Evolutionary conservation across 2,888 invertebrate species (phyloP), one percentile per base, ranked within the genome.

Genomic region (Eledona agricola): DNA sequence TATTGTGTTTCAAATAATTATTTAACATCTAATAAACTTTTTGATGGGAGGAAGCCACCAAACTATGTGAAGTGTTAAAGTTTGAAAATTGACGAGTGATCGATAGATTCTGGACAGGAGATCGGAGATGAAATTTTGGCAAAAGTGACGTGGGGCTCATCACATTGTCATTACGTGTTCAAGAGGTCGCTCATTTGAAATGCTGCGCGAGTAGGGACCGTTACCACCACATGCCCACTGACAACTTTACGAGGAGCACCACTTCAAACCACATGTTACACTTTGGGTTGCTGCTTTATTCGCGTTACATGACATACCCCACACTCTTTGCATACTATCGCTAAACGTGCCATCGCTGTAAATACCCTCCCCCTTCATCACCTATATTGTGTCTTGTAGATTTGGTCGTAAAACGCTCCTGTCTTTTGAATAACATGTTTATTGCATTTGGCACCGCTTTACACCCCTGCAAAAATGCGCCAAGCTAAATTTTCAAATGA

Each of bases 261-360:
- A 76, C 74, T 77, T 77, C 66, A 72, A 73, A 74, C 73, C 76
- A 77, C 76, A 77, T 77, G 77, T 77, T 77, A 76, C 77, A 75
- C 69, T 74, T 75, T 69, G 73, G 73, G 72, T 72, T 72, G 72
- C 66, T 67, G 67, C 72, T 76, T 76, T 77, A 76, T 77, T 73
- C 70, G 69, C 69, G 70, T 66, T 75, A 75, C 77, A 76, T 76
- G 76, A 73, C 73, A 73, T 70, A 67, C 70, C 69, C 60, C 58
- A 58, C 63, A 62, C 62, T 60, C 63, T 64, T 66, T 66, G 65
- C 64, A 65, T 65, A 62, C 59, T 54, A 52, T 50, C 55, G 55
- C 55, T 51, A 55, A 55, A 55, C 55, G 55, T 55, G 55, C 55
- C 50, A 55, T 50, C 55, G 43, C 51, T 55, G 45, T 51, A 55